Conservation (phyloP, 2,797 vertebrate species). For the Siniperca undulata region DNA sequence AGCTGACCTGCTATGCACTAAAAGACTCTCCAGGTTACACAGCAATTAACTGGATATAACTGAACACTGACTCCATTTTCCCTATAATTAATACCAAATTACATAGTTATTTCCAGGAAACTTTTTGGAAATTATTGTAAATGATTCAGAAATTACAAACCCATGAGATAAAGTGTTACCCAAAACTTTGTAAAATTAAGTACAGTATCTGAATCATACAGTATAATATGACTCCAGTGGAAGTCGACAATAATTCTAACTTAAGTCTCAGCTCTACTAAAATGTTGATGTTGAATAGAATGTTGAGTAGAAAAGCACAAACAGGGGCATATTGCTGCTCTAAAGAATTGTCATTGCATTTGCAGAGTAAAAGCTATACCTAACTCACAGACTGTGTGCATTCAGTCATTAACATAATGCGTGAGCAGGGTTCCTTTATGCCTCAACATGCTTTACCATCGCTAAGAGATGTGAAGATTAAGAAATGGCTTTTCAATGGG, state of each 20-base stretch:
- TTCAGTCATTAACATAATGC: conserved; percentile 39
- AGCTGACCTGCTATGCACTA: conserved; percentile 6
- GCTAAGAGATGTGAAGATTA: conserved; percentile 19
- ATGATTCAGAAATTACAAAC: conserved; percentile 18
- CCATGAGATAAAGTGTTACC: not conserved
- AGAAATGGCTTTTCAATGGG: conserved; percentile 16
- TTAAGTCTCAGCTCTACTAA: not conserved
- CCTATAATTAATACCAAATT: not conserved
- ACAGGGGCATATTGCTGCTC: not conserved
- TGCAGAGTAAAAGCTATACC: not conserved
- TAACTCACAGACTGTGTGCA: conserved; percentile 14
- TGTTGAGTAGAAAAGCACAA: conserved; percentile 29
- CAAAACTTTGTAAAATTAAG: not conserved
- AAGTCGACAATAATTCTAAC: not conserved
- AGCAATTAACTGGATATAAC: conserved; percentile 10
- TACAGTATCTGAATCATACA: not conserved
- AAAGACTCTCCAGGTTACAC: conserved; percentile 11
- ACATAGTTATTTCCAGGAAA: not conserved
- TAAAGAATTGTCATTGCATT: not conserved
- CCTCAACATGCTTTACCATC: conserved; percentile 21
- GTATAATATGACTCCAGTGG: not conserved
- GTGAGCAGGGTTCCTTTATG: conserved; percentile 24
- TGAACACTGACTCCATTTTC: conserved; percentile 16
- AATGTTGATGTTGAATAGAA: no score
- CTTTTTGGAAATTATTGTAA: not conserved